Conservation (phyloP, 2,797 vertebrate genomes). For the Vespertilio murinus region DNA sequence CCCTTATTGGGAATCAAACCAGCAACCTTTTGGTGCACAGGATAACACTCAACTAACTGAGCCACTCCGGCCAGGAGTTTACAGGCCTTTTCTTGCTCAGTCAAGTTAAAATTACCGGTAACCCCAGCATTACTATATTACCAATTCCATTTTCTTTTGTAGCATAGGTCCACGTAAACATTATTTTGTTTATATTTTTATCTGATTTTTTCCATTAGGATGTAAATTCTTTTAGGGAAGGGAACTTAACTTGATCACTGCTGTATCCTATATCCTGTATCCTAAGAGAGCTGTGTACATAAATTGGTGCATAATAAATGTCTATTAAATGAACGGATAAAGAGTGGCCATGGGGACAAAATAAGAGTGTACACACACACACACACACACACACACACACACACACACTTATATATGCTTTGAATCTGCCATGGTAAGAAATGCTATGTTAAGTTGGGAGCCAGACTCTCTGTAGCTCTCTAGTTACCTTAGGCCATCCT, state of each 20-base stretch:
- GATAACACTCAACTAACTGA: neutral
- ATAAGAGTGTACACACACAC: neutral
- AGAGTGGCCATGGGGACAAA: neutral
- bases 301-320: constrained; percentile 5
- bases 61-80: neutral
- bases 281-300: neutral
- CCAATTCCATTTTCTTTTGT: neutral
- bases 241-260: neutral
- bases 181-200: neutral
- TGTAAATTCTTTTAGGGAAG: neutral
- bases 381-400: too few relatives aligned
- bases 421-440: neutral
- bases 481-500: neutral
- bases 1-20: neutral
- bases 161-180: neutral
- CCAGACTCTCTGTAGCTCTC: neutral
- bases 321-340: neutral
- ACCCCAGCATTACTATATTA: neutral
- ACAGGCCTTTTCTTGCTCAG: neutral
- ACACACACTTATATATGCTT: neutral
- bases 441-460: neutral
- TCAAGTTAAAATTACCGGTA: neutral
- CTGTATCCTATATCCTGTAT: neutral
- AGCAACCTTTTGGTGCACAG: neutral
- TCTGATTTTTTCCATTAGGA: neutral